Evolutionary conservation across 2,113 vertebrate species (phyloP).

Genomic region (Caracal caracal): DNA sequence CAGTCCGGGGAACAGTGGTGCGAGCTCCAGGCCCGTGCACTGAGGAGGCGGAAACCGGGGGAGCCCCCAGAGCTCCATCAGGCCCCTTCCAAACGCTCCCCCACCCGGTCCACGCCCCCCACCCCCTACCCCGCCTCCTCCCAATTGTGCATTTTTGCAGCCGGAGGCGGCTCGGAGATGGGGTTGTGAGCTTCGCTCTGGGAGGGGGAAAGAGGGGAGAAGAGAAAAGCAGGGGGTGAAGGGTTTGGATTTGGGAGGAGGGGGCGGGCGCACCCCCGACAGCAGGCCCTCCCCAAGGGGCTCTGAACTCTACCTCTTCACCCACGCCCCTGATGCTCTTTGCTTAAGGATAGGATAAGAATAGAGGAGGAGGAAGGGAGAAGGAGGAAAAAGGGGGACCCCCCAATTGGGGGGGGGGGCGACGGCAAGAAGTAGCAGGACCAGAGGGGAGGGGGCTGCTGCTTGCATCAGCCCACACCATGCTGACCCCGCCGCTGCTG

Average conservation of each 20-base stretch:
- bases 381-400: slow-evolving; percentile 70
- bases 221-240: slow-evolving; percentile 67
- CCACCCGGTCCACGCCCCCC: slow-evolving; percentile 75
- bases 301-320: slow-evolving; percentile 68
- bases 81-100: slow-evolving; percentile 64
- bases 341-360: slow-evolving; percentile 70
- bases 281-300: slow-evolving; percentile 55
- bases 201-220: slow-evolving; percentile 64
- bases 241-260: slow-evolving; percentile 64
- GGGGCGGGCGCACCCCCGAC: slow-evolving; percentile 59
- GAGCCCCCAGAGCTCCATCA: slow-evolving; percentile 71
- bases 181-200: slow-evolving; percentile 76
- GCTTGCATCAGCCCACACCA: slow-evolving; percentile 74
- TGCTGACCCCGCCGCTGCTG: slow-evolving; percentile 77
- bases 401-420: slow-evolving; percentile 75
- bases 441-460: slow-evolving; percentile 67
- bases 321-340: slow-evolving; percentile 63
- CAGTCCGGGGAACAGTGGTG: slow-evolving; percentile 70
- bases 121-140: slow-evolving; percentile 75
- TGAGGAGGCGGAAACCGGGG: slow-evolving; percentile 74
- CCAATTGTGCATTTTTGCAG: slow-evolving; percentile 82
- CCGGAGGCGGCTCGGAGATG: slow-evolving; percentile 81
- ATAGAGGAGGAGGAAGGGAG: slow-evolving; percentile 50
- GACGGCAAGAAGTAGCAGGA: slow-evolving; percentile 69
- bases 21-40: slow-evolving; percentile 71